Evolutionary conservation across 2,797 vertebrate species (phyloP).

Genomic region (Tauraco hartlaubi): DNA sequence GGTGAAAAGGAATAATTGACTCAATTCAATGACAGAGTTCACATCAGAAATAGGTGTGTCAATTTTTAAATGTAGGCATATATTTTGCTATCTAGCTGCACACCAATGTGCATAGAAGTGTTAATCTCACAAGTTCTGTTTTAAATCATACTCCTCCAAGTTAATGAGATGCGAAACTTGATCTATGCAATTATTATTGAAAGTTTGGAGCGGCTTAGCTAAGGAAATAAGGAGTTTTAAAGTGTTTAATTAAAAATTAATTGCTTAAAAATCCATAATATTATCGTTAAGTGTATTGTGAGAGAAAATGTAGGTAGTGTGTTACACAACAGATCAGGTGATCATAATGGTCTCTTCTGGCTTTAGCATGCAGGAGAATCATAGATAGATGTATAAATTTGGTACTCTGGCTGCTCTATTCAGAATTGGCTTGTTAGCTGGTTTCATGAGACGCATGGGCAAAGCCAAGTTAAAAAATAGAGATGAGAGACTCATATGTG

Average conservation of each 20-base stretch:
- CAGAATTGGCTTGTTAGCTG: neutral
- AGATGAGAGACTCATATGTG: neutral
- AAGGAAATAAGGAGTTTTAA: neutral
- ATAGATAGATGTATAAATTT: neutral
- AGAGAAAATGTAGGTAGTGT: neutral
- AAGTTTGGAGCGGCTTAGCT: neutral
- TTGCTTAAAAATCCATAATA: neutral
- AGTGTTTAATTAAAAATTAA: neutral
- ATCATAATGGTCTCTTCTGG: neutral
- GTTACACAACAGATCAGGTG: neutral
- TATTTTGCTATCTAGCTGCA: neutral
- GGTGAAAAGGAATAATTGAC: neutral
- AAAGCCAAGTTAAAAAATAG: neutral
- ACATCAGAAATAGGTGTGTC: neutral
- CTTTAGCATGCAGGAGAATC: neutral
- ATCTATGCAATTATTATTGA: neutral
- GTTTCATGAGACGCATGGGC: neutral
- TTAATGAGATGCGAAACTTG: neutral
- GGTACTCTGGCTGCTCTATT: neutral
- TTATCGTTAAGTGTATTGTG: neutral
- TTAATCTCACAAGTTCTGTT: slow-evolving; percentile 4
- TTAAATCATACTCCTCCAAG: neutral
- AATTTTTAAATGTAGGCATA: neutral
- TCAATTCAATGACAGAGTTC: neutral
- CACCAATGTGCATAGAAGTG: neutral